Base-by-base conservation (phyloP, 2,113 vertebrate species). In the Hypomesus transpacificus region DNA sequence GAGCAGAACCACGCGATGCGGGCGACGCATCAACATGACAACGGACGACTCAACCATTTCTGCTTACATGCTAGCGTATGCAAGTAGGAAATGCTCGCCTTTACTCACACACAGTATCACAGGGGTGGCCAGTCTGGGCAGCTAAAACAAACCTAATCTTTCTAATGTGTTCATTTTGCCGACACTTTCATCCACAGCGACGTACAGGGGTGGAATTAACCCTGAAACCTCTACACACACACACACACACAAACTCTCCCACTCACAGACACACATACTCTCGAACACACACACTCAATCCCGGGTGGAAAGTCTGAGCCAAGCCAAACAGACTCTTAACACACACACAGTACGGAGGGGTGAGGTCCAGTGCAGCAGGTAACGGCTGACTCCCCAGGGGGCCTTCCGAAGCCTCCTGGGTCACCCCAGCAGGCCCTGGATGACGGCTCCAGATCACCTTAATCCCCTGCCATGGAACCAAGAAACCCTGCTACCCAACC, bases 391-490 rank as follows among this genome's bases (percentile, higher is more conserved):
- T 56, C 17, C 53, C 17, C 14, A 16, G 14, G 53, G 53, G 18
- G 3, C 53, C 53, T 4, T 76, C 53, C 16, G 50, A 72, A 70
- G 68, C 69, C 75, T 17, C 71, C 14, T 74, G 74, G 61, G 66
- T 76, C 39, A 13, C 39, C 7, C 39, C 39, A 46, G 39, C 39
- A 2, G 39, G 39, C 39, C 39, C 11, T 1, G 39, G 39, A 46
- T 46, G 39, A 46, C 2, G 39, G 8, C 39, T 46, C 39, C 39
- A 46, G 11, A 46, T 46, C 39, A 46, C 39, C 39, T 8, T 46
- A 13, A 46, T 46, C 39, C 39, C 39, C 39, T 46, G 39, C 39
- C 9, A 46, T 46, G 39, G 39, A 46, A 46, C 39, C 39, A 46
- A 8, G 39, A 9, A 46, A 46, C 39, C 39, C 39, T 46, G 39